These are phyloP conservation scores for Enteromius anoplus DNA, from an alignment of 2,797 vertebrate genomes.

Conservation along the genomic window DNA sequence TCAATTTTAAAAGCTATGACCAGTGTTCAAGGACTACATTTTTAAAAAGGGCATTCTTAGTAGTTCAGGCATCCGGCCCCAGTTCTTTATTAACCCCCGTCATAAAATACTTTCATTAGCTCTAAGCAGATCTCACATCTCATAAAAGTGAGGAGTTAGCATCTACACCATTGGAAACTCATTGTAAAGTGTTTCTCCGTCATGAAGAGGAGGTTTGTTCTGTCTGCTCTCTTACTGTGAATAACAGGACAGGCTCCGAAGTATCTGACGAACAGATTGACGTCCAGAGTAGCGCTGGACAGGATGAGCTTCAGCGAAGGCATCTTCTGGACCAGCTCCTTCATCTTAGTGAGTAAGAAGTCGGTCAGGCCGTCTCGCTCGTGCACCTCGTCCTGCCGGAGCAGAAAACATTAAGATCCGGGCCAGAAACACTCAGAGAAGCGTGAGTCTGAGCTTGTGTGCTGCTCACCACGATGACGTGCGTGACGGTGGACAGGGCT, in stretches of 20 bases:
- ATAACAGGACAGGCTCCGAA: slow-evolving; percentile 91
- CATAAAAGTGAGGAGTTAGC: not conserved
- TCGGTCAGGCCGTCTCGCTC: slow-evolving; percentile 94
- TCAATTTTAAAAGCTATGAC: too few relatives aligned
- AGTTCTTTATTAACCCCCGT: too few relatives aligned
- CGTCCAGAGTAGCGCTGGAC: slow-evolving; percentile 91
- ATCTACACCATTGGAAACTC: not conserved
- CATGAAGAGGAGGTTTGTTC: not conserved
- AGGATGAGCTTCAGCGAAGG: slow-evolving; percentile 88
- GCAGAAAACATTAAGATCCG: not conserved
- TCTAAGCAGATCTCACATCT: too few relatives aligned
- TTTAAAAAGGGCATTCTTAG: too few relatives aligned
- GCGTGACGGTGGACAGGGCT: slow-evolving; percentile 86
- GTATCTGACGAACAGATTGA: slow-evolving; percentile 88
- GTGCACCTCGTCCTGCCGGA: slow-evolving; percentile 90
- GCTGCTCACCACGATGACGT: slow-evolving; percentile 89
- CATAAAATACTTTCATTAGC: too few relatives aligned
- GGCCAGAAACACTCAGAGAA: not conserved
- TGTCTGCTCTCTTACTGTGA: slow-evolving; percentile 79
- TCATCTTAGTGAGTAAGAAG: slow-evolving; percentile 92
- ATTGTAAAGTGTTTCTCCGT: not conserved
- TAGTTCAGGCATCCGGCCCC: too few relatives aligned
- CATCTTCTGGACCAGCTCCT: slow-evolving; percentile 85
- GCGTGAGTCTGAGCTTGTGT: not conserved
- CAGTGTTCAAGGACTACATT: too few relatives aligned